phyloP scores from a whole-genome alignment of 1,140 invertebrate species.

The Sminthurinus signatus region DNA sequence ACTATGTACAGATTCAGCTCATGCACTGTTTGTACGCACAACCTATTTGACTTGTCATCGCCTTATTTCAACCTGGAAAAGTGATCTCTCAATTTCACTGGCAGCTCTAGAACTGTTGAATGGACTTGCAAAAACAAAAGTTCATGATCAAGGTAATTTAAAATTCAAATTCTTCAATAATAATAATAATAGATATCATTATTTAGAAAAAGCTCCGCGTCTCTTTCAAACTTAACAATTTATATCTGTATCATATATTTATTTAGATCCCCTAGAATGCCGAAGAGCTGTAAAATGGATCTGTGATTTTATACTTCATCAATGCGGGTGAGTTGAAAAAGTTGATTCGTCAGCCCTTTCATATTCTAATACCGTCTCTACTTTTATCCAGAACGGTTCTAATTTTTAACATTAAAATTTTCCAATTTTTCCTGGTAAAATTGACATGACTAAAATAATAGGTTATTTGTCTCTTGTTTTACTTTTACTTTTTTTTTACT shows the following conservation, averaged over 20 bases:
- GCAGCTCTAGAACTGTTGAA: conserved; percentile 86
- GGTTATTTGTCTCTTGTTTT: too few relatives aligned
- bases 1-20: conserved; percentile 62
- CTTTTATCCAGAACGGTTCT: too few relatives aligned
- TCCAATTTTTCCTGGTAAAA: too few relatives aligned
- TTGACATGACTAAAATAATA: too few relatives aligned
- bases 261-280: conserved; percentile 75
- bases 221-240: too few relatives aligned
- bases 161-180: not conserved
- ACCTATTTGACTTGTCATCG: conserved; percentile 90
- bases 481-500: too few relatives aligned
- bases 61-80: conserved; percentile 91
- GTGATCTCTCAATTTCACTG: conserved; percentile 87
- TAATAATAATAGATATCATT: not conserved
- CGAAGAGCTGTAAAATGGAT: conserved; percentile 95
- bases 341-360: not conserved
- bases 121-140: conserved; percentile 76
- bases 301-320: conserved; percentile 92
- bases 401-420: too few relatives aligned
- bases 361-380: too few relatives aligned
- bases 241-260: too few relatives aligned
- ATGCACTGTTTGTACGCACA: conserved; percentile 79
- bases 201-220: too few relatives aligned
- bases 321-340: conserved; percentile 47
- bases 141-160: conserved; percentile 72